A percentile compares a stretch with the other conserved stretches of the same genome.
Evolutionary conservation across 2,888 invertebrate genomes (phyloP).

Genomic region (Ennomos erosarius): DNA sequence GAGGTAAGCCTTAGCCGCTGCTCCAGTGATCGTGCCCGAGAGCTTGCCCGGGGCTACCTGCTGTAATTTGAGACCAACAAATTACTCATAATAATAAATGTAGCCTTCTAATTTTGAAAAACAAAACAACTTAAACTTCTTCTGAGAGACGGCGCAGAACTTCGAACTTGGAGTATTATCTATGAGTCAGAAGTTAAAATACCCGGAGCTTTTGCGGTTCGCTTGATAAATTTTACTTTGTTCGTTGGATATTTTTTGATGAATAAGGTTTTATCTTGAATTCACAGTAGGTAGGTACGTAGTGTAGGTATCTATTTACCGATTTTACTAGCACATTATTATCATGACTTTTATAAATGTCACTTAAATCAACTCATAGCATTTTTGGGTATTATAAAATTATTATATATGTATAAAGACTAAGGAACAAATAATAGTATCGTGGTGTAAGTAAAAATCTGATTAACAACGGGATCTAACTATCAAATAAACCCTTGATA

Average conservation of each 20-base stretch:
- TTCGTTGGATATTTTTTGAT: constrained; percentile 16
- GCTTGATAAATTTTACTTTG: constrained; percentile 16
- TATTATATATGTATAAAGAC: no score
- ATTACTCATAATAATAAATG: constrained; percentile 83
- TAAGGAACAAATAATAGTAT: no score
- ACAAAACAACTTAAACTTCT: constrained; percentile 61
- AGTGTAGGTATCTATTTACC: not conserved
- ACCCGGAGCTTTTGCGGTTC: constrained; percentile 27
- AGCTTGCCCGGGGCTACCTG: constrained; percentile 80
- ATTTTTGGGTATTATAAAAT: no score
- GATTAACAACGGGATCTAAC: no score
- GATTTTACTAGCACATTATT: no score
- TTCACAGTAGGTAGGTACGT: not conserved
- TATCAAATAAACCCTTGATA: no score
- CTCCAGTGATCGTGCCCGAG: constrained; percentile 60
- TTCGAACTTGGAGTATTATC: constrained; percentile 56
- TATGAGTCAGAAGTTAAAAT: constrained; percentile 57
- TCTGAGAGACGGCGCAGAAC: constrained; percentile 56
- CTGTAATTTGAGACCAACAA: constrained; percentile 80
- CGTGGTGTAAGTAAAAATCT: no score
- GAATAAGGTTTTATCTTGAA: constrained; percentile 3
- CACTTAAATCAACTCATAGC: no score
- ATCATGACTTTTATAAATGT: no score
- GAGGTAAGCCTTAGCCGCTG: constrained; percentile 66
- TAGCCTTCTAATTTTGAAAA: constrained; percentile 75